Evolutionary conservation across 2,888 invertebrate species (phyloP), one percentile per base, ranked within the genome.

Genomic region (Hirtodrosophila confusa): DNA sequence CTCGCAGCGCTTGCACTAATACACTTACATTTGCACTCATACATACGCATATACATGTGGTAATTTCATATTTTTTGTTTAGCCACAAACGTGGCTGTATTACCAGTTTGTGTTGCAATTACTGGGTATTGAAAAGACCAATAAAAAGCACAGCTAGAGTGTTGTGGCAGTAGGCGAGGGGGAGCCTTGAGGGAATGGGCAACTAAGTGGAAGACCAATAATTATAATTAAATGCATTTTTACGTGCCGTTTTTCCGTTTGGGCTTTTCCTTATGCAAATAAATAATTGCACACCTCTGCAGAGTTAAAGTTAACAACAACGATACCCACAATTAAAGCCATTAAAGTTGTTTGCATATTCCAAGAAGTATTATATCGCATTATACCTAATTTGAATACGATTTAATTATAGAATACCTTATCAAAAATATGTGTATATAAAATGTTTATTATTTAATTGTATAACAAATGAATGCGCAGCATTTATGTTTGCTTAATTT

Each of bases 181-280:
- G 36, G 33, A 9, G 48, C 29, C 60, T 31, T 4, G 24, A 44
- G 62, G 61, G 54, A 56, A 51, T 56, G 67, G 69, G 36, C 56
- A 44, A 17, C 47, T 61, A 73, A 72, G 75, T 80, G 82, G 85
- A 80, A 86, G 61, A 63, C 78, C 82, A 82, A 82, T 87, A 87
- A 87, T 87, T 87, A 82, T 82, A 87, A 82, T 82, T 82, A 87
- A 87, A 87, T 82, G 86, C 88, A 78, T 75, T 82, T 87, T 87
- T 85, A 87, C 80, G 88, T 80, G 80, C 78, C 62, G 58, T 78
- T 87, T 85, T 82, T 50, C 75, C 87, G 69, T 73, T 80, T 49
- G 54, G 61, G 67, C 57, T 78, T 69, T 78, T 74, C 67, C 71
- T 65, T 86, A 86, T 86, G 80, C 80, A 86, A 84, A 86, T 80